Percentiles rank a stretch among this genome's conserved stretches.
Evolutionary conservation across 2,113 vertebrate genomes (phyloP).

Genomic region (Furnarius figulus): DNA sequence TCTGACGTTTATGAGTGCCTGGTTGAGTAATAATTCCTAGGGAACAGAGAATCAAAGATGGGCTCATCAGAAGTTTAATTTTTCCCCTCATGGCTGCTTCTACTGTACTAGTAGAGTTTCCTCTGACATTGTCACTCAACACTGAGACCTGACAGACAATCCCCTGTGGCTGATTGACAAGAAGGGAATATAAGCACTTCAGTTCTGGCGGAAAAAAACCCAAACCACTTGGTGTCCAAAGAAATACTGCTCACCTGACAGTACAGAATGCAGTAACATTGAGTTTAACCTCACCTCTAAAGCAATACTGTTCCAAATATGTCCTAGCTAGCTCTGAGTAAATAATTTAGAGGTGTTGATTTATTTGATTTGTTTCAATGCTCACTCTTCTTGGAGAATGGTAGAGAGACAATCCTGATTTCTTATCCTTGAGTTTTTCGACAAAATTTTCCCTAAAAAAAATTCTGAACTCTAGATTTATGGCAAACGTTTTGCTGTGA

Average conservation of each 20-base stretch:
- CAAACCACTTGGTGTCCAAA: background rate
- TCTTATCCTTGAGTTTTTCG: background rate
- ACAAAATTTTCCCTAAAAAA: background rate
- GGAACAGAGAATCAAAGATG: background rate
- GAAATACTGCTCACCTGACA: background rate
- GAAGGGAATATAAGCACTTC: background rate
- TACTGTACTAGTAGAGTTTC: background rate
- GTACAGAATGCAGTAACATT: background rate
- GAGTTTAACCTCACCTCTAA: background rate
- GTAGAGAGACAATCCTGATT: background rate
- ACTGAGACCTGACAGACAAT: background rate
- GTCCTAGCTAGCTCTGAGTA: background rate
- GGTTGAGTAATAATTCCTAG: background rate
- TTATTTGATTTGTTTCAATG: background rate
- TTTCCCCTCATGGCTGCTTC: fast-evolving
- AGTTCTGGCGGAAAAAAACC: background rate
- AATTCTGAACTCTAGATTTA: background rate
- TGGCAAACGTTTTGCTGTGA: background rate
- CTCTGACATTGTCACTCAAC: background rate
- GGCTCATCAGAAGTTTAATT: background rate
- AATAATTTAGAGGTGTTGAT: background rate
- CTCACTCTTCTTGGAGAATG: background rate
- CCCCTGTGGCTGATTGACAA: background rate
- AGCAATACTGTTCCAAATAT: background rate
- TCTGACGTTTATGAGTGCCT: background rate